Evolutionary conservation across 2,113 vertebrate species (phyloP), one percentile per base, ranked within the genome.

Genomic region (Ophthalmotilapia sp.): DNA sequence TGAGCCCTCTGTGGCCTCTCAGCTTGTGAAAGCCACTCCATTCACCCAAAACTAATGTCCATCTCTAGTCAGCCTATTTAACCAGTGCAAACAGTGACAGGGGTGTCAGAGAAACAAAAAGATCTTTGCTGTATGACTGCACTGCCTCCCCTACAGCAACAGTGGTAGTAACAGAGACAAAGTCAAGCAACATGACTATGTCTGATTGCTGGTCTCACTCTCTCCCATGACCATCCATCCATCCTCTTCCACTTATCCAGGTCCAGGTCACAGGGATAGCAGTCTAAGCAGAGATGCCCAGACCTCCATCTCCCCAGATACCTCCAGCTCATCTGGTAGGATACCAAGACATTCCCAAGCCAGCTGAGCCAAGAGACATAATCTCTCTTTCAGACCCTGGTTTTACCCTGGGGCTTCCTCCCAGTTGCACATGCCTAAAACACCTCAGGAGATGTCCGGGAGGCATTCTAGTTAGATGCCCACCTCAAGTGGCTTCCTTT

Each of bases 21-120:
- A 47, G 90, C 87, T 70, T 83, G 89, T 54, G 77, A 90, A 86
- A 85, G 60, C 68, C 80, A 21, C 79, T 84, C 89, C 13, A 83
- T 81, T 89, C 21, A 80, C 82, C 80, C 73, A 55, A 89, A 92
- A 90, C 83, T 88, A 89, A 93, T 91, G 82, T 87, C 82, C 26
- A 89, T 87, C 88, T 84, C 85, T 81, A 79, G 77, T 87, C 89
- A 60, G 85, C 51, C 83, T 86, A 81, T 91, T 93, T 91, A 92
- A 87, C 83, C 70, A 79, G 85, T 73, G n/a, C 42, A 86, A 55
- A 83, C 86, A 90, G 65, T 81, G 77, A 85, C 58, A 79, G 23
- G 38, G 53, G 68, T 91, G 91, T 91, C 89, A 85, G 56, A 45
- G 51, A 83, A 54, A 91, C 82, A 79, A 31, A 86, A 47, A 60